Evolutionary conservation across 2,888 invertebrate species (phyloP).

Genomic region (Aproaerema taeniolella): DNA sequence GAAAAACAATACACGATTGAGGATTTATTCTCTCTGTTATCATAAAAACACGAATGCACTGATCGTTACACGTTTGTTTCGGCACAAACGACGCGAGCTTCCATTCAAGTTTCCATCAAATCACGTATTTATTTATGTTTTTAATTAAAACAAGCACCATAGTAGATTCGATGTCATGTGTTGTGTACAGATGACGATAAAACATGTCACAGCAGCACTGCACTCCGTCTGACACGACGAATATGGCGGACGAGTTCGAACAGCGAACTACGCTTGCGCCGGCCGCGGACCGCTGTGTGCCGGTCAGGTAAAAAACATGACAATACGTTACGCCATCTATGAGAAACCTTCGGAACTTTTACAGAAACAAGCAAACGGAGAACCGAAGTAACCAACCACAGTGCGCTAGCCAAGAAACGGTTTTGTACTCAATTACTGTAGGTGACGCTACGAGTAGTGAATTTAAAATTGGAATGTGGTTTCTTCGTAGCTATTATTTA

Average conservation of each 20-base stretch:
- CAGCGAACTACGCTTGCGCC: slow-evolving; percentile 65
- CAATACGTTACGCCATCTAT: slow-evolving; percentile 43
- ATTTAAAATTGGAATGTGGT: too few species aligned
- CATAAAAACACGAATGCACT: slow-evolving; percentile 74
- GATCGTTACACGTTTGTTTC: slow-evolving; percentile 70
- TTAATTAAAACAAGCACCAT: slow-evolving; percentile 53
- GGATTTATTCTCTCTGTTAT: slow-evolving; percentile 65
- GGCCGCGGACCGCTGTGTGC: slow-evolving; percentile 35
- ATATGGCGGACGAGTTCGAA: slow-evolving; percentile 76
- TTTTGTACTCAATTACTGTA: too few species aligned
- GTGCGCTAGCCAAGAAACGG: too few species aligned
- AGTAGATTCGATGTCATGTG: slow-evolving; percentile 53
- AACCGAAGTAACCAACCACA: too few species aligned
- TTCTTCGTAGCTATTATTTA: too few species aligned
- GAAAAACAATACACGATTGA: slow-evolving; percentile 64
- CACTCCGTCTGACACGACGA: slow-evolving; percentile 75
- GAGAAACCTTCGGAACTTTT: slow-evolving; percentile 27
- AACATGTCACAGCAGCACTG: slow-evolving; percentile 72
- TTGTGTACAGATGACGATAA: slow-evolving; percentile 67
- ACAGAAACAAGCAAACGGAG: too few species aligned
- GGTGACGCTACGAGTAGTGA: too few species aligned
- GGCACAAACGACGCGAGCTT: slow-evolving; percentile 59
- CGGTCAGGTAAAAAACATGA: slow-evolving; percentile 54
- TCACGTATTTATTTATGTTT: slow-evolving; percentile 59
- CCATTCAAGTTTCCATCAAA: slow-evolving; percentile 49